These are phyloP conservation scores for Lasius fuliginosus DNA, from an alignment of 2,888 invertebrate species.

Conservation along the genomic window DNA sequence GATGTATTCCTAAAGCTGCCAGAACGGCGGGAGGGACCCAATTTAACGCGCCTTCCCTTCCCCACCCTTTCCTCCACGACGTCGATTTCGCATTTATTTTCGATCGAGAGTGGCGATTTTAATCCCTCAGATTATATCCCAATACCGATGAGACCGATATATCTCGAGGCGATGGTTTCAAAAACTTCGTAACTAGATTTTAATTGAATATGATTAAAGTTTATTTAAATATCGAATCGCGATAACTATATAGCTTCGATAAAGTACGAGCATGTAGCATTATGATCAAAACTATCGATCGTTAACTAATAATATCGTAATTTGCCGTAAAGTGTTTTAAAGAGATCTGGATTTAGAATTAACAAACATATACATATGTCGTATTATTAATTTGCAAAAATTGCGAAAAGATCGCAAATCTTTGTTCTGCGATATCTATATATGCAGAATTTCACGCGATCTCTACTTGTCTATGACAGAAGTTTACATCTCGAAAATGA, in stretches of 20 bases:
- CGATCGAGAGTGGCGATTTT: conserved; percentile 27
- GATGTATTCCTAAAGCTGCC: conserved; percentile 61
- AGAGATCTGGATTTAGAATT: neutral
- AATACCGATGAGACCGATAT: conserved; percentile 17
- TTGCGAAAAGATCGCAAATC: neutral
- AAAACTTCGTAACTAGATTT: conserved; percentile 42
- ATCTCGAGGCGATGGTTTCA: conserved; percentile 12
- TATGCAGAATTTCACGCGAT: neutral
- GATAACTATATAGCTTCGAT: neutral
- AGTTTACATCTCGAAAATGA: neutral
- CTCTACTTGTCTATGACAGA: neutral
- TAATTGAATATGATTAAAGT: conserved; percentile 39
- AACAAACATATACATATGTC: neutral
- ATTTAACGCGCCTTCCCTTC: conserved; percentile 51
- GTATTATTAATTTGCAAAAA: neutral
- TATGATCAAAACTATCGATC: neutral
- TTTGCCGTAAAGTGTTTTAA: neutral
- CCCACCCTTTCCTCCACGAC: neutral
- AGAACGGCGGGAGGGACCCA: conserved; percentile 52
- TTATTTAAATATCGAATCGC: conserved; percentile 2
- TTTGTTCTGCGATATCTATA: neutral
- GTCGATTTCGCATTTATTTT: conserved; percentile 57
- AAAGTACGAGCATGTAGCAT: neutral
- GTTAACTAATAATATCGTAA: neutral
- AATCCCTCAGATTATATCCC: conserved; percentile 51